Base-by-base conservation (phyloP, 2,888 invertebrate genomes). In the Hedya salicella region DNA sequence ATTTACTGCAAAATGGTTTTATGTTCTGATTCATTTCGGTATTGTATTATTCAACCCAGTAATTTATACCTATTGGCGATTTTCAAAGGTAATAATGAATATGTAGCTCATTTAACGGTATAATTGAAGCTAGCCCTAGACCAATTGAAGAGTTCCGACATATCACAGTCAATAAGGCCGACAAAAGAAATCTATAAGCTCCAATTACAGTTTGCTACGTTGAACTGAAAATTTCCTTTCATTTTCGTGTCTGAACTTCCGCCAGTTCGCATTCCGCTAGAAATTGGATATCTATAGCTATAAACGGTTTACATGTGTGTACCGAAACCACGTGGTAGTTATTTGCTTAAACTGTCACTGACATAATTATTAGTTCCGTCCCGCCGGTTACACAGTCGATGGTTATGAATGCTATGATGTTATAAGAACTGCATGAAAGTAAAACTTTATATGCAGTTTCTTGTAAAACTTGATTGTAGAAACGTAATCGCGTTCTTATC, bases 311-410 rank as follows among this genome's bases (percentile, higher is more conserved):
- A 54, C 46, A 46, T 48, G 48, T 54, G 39, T 54, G 16, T 61
- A 30, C 17, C 36, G 30, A 9, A 17, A 60, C 39, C 62, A 63
- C 48, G 54, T 63, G 62, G 54, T 56, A 40, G 54, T 17, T 63
- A 32, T 54, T 63, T 48, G 54, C 62, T 48, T 56, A 56, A 62
- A 62, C 62, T 49, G 62, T 17, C 46, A 63, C 62, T 54, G 48
- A 63, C 54, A 63, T 59, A 63, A 57, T 56, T 54, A 63, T 56
- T 63, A 40, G 48, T 62, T 46, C 62, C 62, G 62, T 54, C 62
- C 62, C 30, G 32, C 32, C 42, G 44, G 42, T 9, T 32, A 56
- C 32, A 19, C 13, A 40, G 14, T 40, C 9, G 17, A 32, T 19
- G 30, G 44, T 30, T 25, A 16, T n/a, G n/a, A n/a, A n/a, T n/a